phyloP scores from a whole-genome alignment of 2,113 vertebrate species.

The Chaetodon trifascialis region DNA sequence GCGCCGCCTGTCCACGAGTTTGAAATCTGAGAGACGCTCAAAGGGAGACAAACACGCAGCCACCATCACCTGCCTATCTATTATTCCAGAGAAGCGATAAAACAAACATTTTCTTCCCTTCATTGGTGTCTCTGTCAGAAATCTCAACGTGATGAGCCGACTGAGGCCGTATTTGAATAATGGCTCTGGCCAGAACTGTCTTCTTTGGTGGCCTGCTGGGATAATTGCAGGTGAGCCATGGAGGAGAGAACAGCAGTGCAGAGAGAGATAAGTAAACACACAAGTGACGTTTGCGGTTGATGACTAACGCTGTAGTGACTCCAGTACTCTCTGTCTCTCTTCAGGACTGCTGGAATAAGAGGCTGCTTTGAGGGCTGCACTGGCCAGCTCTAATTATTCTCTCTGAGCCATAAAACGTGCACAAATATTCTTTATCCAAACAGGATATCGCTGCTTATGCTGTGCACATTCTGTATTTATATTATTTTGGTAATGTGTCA shows the following conservation, averaged over 20 bases:
- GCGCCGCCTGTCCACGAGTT: neutral
- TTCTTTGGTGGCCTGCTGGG: slow-evolving; percentile 40
- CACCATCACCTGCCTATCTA: slow-evolving; percentile 34
- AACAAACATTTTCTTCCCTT: slow-evolving; percentile 18
- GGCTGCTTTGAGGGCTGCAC: neutral
- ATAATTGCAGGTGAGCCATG: slow-evolving; percentile 65
- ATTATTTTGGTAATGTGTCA: neutral
- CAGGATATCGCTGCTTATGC: neutral
- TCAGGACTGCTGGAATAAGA: slow-evolving; percentile 14
- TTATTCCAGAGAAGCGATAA: slow-evolving; percentile 25
- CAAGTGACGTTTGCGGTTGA: slow-evolving; percentile 59
- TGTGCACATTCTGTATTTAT: neutral
- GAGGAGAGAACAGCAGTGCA: slow-evolving; percentile 47
- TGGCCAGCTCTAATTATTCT: slow-evolving; percentile 23
- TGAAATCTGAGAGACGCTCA: slow-evolving; percentile 54
- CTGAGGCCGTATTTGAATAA: slow-evolving; percentile 46
- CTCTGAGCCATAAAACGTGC: slow-evolving; percentile 6
- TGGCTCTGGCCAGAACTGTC: slow-evolving; percentile 27
- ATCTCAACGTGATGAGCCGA: slow-evolving; percentile 19
- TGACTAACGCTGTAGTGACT: slow-evolving; percentile 72
- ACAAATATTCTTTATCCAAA: slow-evolving; percentile 24
- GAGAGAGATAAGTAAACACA: slow-evolving; percentile 59
- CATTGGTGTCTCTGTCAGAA: neutral
- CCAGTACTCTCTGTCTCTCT: slow-evolving; percentile 5
- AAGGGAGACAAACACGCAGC: slow-evolving; percentile 25